Base-by-base conservation (phyloP, 1,140 invertebrate genomes). In the Arion vulgaris region DNA sequence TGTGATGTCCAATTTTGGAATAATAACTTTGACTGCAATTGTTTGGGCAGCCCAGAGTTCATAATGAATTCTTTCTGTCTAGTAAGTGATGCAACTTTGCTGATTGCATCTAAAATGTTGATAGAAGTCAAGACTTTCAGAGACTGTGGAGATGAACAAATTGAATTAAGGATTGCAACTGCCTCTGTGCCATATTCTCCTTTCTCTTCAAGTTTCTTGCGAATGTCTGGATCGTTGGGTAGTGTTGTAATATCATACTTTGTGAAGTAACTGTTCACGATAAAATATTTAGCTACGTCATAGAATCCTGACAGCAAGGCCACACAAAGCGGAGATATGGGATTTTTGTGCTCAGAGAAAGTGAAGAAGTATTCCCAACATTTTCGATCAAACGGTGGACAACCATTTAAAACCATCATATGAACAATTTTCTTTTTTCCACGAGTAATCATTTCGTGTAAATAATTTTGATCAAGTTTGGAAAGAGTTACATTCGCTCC, bases 331-430 rank as follows among this genome's bases (percentile, higher is more conserved):
- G 76, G 76, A 1, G 76, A 78, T 38, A 78, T 78, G 9, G 57
- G 51, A 32, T 17, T 66, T 57, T 66, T 23, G 39, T 62, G 57
- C 19, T 66, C 34, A 1, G 38, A 49, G 57, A 78, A 78, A 26
- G 26, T 62, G 39, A 78, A 78, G 36, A 2, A 66, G 34, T 34
- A 13, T 62, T 78, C 76, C 32, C 11, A n/a, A 34, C 76, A 78
- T 45, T 5, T 7, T 78, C 76, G 38, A 39, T 78, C 76, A 66
- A 38, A 34, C 36, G 76, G 76, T 17, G 76, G 76, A n/a, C 76
- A 78, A 19, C 76, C 76, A 68, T 78, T 78, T 41, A 66, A 36
- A 0, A 78, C 57, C 76, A 78, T 78, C 17, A 34, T 19, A 34
- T 57, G 51, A 19, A 78, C 76, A 36, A 78, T 45, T 7, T 36